Conservation (phyloP, 1,140 invertebrate genomes). For the Drosophila subobscura region DNA sequence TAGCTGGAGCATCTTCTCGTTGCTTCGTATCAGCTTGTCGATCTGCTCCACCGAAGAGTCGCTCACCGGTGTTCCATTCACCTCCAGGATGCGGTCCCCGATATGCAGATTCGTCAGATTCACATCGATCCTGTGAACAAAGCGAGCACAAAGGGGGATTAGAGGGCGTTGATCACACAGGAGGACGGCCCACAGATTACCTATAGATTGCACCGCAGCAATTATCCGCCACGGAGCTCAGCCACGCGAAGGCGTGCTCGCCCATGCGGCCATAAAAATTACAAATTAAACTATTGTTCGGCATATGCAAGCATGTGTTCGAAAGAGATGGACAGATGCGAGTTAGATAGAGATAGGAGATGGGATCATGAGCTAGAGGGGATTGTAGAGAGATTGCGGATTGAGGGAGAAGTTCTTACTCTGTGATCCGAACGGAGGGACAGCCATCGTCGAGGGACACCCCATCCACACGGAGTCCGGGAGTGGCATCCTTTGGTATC, state of each 20-base stretch:
- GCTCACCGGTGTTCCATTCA: slow-evolving; percentile 94
- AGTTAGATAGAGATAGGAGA: not conserved
- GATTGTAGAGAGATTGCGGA: not conserved
- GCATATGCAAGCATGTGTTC: slow-evolving; percentile 23
- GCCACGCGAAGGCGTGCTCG: slow-evolving; percentile 77
- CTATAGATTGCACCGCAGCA: slow-evolving; percentile 81
- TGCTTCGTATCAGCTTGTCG: slow-evolving; percentile 90
- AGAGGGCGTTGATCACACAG: not conserved
- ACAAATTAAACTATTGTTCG: slow-evolving; percentile 68
- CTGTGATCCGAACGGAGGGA: slow-evolving; percentile 78
- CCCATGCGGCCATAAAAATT: slow-evolving; percentile 78
- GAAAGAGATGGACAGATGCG: slow-evolving; percentile 9
- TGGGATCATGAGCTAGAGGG: not conserved
- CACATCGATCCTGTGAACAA: slow-evolving; percentile 88
- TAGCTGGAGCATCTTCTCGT: slow-evolving; percentile 90
- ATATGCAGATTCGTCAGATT: slow-evolving; percentile 93
- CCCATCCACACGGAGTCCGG: slow-evolving; percentile 86
- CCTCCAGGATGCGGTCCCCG: slow-evolving; percentile 95
- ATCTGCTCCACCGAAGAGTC: slow-evolving; percentile 90
- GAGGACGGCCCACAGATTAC: slow-evolving; percentile 48
- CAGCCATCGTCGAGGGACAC: slow-evolving; percentile 68
- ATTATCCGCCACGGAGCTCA: slow-evolving; percentile 77
- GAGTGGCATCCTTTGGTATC: slow-evolving; percentile 86
- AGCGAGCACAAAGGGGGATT: not conserved
- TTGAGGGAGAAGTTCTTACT: slow-evolving; percentile 50